Conservation (phyloP, 2,797 vertebrate genomes). For the Podargus strigoides region DNA sequence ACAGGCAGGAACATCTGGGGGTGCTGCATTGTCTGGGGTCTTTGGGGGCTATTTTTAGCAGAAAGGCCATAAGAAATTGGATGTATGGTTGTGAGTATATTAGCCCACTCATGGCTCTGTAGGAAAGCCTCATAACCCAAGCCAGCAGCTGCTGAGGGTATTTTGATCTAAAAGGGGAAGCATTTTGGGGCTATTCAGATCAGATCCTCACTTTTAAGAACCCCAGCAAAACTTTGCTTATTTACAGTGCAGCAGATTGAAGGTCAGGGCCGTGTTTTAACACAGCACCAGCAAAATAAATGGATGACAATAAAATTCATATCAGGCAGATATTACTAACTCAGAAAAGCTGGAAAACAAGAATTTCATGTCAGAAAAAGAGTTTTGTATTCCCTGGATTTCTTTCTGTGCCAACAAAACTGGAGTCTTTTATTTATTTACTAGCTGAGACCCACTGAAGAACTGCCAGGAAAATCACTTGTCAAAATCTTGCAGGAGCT, state of each 20-base stretch:
- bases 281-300: neutral
- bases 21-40: neutral
- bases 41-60: neutral
- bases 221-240: neutral
- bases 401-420: neutral
- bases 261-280: neutral
- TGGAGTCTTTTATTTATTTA: neutral
- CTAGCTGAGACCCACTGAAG: neutral
- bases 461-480: neutral
- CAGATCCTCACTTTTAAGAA: neutral
- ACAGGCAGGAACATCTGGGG: neutral
- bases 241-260: neutral
- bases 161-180: neutral
- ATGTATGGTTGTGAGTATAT: neutral
- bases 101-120: neutral
- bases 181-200: neutral
- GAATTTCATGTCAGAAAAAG: neutral
- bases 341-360: neutral
- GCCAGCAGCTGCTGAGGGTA: neutral
- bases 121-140: neutral
- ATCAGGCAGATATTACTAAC: neutral
- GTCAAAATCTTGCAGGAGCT: neutral
- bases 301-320: neutral
- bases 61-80: neutral
- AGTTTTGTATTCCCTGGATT: neutral